Percentiles rank a stretch among this genome's conserved stretches.
phyloP scores from a whole-genome alignment of 2,113 vertebrate species.

The Coracopsis vasa region DNA sequence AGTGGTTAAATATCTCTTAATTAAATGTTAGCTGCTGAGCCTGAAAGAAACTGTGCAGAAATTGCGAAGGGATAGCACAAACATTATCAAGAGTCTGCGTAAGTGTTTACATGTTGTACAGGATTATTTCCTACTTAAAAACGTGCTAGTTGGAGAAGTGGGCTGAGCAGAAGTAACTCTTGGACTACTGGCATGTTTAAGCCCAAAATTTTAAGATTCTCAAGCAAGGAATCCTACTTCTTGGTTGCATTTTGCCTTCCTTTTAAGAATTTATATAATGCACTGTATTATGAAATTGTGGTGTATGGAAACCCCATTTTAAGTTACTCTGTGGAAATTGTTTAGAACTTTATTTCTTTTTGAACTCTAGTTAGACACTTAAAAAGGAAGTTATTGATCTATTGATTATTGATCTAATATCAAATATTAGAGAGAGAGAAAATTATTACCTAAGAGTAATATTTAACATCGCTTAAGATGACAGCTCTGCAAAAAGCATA shows the following conservation, averaged over 20 bases:
- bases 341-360: background rate
- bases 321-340: background rate
- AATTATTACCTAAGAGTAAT: background rate
- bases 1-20: constrained; percentile 31
- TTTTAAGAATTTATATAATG: background rate
- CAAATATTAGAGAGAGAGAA: background rate
- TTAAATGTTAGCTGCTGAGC: constrained; percentile 1
- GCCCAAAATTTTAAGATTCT: background rate
- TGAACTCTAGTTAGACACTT: rapidly evolving
- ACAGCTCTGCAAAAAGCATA: background rate
- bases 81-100: background rate
- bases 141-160: background rate
- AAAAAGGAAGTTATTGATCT: background rate
- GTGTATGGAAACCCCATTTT: background rate
- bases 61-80: background rate
- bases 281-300: background rate
- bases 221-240: background rate
- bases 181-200: background rate
- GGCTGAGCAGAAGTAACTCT: background rate
- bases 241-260: background rate
- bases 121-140: background rate
- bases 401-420: background rate
- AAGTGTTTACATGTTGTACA: background rate
- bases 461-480: background rate
- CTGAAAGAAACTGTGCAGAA: background rate